Evolutionary conservation across 30 jellyfish, hydroid and myxozoan genomes (phyloP), one percentile per base, ranked within the genome.

Genomic region (Mastigias papua): DNA sequence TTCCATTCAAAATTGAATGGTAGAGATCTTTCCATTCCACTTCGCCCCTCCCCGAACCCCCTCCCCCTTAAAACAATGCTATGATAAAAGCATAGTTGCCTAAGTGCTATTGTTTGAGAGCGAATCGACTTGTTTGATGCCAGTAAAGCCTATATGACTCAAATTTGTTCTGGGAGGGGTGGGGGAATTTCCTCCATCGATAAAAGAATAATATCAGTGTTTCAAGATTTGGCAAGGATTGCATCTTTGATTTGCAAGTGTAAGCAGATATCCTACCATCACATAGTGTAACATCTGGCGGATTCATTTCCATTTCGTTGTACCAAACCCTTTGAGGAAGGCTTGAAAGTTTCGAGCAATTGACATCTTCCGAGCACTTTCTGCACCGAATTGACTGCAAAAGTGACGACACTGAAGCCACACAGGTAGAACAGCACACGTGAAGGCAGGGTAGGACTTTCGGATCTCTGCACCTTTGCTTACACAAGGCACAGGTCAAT

Each of bases 371-470:
- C 25, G 22, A 23, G 76, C 91, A 81, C 3, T 19, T 49, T 17
- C 69, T 57, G 76, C 91, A 81, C 30, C 91, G 42, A 66, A 65
- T 33, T 21, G 91, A 48, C 15, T 37, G 35, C 37, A 32, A 22
- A 33, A 42, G 37, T 49, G 84, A 67, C 2, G 91, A 4, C 27
- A 75, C 37, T 11, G 74, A 46, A 9, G 37, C n/a, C 1, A 76
- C 16, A 51, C 95, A 86, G 29, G 28, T 29, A 15, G 35, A 22
- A 25, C 86, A 69, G 77, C 86, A 86, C 31, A 84, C 29, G 62
- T 86, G 95, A 37, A 86, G 69, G 68, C 95, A 86, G 2, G 95
- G 95, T 27, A 86, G 35, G 11, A 86, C 84, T 73, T 86, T 86
- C 2, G 82, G 95, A 23, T 73, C 69, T 0, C 17, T 29, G 32